These are phyloP conservation scores for Trichonephila clavipes DNA, from an alignment of 1,140 invertebrate species.

Conservation along the genomic window DNA sequence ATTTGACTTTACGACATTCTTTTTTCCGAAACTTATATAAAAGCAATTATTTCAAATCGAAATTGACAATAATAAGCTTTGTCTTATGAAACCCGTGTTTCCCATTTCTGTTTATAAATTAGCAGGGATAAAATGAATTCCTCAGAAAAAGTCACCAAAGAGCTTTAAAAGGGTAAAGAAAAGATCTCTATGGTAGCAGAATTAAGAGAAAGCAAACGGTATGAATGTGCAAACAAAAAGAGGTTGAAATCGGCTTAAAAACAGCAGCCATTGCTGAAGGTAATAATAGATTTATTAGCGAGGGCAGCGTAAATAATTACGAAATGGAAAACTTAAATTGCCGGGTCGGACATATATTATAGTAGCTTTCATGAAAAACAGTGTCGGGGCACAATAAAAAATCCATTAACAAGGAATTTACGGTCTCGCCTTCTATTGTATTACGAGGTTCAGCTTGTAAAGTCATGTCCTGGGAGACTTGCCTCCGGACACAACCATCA, in stretches of 20 bases:
- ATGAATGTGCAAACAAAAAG: slow-evolving; percentile 20
- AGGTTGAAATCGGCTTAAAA: slow-evolving; percentile 48
- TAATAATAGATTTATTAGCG: slow-evolving; percentile 76
- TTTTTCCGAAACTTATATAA: no score
- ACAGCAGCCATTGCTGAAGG: slow-evolving; percentile 35
- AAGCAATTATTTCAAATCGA: no score
- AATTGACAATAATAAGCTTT: no score
- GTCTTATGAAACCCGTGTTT: no score
- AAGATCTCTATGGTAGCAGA: background rate
- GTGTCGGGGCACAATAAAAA: slow-evolving; percentile 72
- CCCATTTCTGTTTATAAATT: no score
- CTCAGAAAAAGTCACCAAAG: no score
- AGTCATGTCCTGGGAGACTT: slow-evolving; percentile 63
- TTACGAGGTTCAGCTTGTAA: slow-evolving; percentile 75
- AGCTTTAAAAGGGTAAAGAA: no score
- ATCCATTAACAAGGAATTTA: slow-evolving; percentile 77
- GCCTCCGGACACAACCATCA: slow-evolving; percentile 65
- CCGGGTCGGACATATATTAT: slow-evolving; percentile 71
- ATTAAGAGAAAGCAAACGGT: background rate
- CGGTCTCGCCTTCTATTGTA: slow-evolving; percentile 74
- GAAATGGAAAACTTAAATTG: slow-evolving; percentile 76
- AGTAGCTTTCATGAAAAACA: slow-evolving; percentile 68
- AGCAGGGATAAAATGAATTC: no score
- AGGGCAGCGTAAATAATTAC: slow-evolving; percentile 73
- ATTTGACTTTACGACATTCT: no score